Evolutionary conservation across 2,888 invertebrate genomes (phyloP).

Genomic region (Bombylius discolor): DNA sequence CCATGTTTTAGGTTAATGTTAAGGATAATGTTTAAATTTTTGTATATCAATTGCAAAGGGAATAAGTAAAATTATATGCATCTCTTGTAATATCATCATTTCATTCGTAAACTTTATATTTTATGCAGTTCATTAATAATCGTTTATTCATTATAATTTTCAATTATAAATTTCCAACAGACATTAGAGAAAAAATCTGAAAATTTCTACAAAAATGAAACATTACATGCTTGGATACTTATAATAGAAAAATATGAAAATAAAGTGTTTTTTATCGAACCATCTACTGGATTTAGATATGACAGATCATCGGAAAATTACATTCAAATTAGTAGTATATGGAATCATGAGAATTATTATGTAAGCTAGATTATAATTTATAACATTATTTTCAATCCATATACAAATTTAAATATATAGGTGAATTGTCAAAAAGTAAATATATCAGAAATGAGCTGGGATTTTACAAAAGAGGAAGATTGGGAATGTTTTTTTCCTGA

Average conservation of each 20-base stretch:
- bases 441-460: constrained; percentile 45
- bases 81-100: no score
- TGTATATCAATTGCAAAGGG: no score
- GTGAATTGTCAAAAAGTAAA: constrained; percentile 48
- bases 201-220: constrained; percentile 34
- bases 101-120: no score
- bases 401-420: constrained; percentile 20
- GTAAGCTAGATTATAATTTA: constrained; percentile 27
- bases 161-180: no score
- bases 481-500: constrained; percentile 67
- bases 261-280: constrained; percentile 65
- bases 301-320: constrained; percentile 48
- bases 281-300: constrained; percentile 59
- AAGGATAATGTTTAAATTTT: no score
- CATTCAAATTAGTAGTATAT: constrained; percentile 67
- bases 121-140: no score
- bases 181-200: no score
- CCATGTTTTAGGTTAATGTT: no score
- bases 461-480: constrained; percentile 43
- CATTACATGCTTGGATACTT: constrained; percentile 76
- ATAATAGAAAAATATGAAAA: constrained; percentile 37
- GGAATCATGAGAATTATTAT: constrained; percentile 79
- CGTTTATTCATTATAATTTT: no score
- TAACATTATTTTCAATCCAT: neutral
- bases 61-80: no score